These are phyloP conservation scores for Tachyglossus aculeatus DNA, from an alignment of 2,797 vertebrate species.

Conservation along the genomic window DNA sequence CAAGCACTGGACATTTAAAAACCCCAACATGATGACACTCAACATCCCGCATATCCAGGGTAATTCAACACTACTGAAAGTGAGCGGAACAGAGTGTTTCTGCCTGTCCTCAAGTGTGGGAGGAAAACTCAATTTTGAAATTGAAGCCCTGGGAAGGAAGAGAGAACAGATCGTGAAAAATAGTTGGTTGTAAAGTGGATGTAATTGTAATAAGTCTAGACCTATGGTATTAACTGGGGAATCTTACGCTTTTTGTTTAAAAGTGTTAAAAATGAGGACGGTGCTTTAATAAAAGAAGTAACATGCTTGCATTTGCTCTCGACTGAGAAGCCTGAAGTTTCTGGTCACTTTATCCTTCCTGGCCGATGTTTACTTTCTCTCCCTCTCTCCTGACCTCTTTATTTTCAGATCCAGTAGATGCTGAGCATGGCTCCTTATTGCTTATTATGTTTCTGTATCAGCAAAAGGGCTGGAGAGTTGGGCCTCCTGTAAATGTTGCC, in stretches of 20 bases:
- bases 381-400: neutral
- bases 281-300: neutral
- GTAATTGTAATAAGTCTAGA: neutral
- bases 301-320: too few species aligned
- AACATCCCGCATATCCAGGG: neutral
- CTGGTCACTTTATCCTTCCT: neutral
- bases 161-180: neutral
- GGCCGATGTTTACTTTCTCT: neutral
- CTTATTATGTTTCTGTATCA: neutral
- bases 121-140: neutral
- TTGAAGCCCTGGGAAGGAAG: neutral
- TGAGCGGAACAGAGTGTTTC: neutral
- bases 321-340: constrained; percentile 6
- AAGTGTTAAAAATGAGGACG: neutral
- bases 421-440: neutral
- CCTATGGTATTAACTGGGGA: neutral
- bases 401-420: neutral
- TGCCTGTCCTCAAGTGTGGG: too few species aligned
- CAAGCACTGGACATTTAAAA: neutral
- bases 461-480: neutral
- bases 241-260: neutral
- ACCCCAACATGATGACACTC: neutral
- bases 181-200: neutral
- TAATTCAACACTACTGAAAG: neutral
- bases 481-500: neutral